Percentiles rank a stretch among this genome's conserved stretches.
Evolutionary conservation across 2,888 invertebrate species (phyloP).

Genomic region (Erebia aethiops): DNA sequence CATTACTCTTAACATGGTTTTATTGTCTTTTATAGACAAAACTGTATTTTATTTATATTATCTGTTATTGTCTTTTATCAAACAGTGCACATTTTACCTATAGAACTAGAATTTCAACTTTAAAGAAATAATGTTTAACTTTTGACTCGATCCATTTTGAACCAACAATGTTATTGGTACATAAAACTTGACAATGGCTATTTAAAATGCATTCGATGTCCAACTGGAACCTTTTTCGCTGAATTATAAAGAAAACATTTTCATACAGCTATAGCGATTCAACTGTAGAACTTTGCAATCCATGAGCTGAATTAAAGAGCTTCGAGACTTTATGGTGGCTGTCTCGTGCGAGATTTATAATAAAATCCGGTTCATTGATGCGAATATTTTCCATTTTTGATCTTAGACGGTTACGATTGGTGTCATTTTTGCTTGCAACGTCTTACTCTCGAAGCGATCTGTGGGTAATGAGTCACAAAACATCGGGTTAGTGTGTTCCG

Average conservation of each 20-base stretch:
- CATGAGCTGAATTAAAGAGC: constrained; percentile 56
- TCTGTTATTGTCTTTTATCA: not conserved
- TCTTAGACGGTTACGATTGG: constrained; percentile 33
- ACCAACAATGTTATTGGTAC: constrained; percentile 9
- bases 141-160: constrained; percentile 4
- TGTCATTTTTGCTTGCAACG: constrained; percentile 38
- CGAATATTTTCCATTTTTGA: constrained; percentile 35
- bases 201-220: constrained; percentile 34
- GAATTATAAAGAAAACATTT: constrained; percentile 34
- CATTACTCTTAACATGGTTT: too few species aligned
- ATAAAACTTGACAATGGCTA: constrained; percentile 18
- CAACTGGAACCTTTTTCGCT: constrained; percentile 25
- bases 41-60: too few species aligned
- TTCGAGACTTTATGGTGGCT: constrained; percentile 54
- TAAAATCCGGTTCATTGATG: constrained; percentile 44
- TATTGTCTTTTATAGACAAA: too few species aligned
- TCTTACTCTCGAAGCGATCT: constrained; percentile 35
- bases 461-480: constrained; percentile 56
- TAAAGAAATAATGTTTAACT: not conserved
- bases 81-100: not conserved
- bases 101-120: not conserved
- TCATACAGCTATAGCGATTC: constrained; percentile 39
- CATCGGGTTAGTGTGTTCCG: constrained; percentile 54
- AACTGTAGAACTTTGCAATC: constrained; percentile 40
- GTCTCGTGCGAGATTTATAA: constrained; percentile 49